Percentiles rank a stretch among this genome's conserved stretches.
Evolutionary conservation across 2,888 invertebrate species (phyloP).

Genomic region (Drosophila multiciliata): DNA sequence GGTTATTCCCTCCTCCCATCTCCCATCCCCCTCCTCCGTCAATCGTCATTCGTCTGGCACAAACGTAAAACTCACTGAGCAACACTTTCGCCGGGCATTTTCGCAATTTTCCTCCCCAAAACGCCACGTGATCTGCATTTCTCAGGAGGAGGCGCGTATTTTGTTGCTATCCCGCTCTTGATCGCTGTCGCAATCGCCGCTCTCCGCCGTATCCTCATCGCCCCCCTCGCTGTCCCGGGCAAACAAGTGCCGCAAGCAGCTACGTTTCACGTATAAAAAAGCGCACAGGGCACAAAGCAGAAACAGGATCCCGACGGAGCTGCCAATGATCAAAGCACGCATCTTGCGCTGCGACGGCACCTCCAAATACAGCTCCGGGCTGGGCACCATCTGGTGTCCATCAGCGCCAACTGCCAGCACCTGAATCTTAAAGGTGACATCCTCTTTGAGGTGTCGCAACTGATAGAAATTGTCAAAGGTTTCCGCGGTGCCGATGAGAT

Average conservation of each 20-base stretch:
- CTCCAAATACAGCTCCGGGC: conserved; percentile 87
- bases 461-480: conserved; percentile 89
- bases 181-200: conserved; percentile 81
- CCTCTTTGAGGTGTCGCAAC: conserved; percentile 90
- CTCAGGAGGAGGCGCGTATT: conserved; percentile 82
- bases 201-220: conserved; percentile 75
- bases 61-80: conserved; percentile 35
- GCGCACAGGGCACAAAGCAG: conserved; percentile 88
- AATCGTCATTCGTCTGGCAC: conserved; percentile 17
- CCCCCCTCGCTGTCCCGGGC: conserved; percentile 53
- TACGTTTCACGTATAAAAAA: conserved; percentile 86
- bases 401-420: conserved; percentile 88
- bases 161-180: conserved; percentile 82
- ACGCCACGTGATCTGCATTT: conserved; percentile 76
- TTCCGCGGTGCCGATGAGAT: conserved; percentile 88
- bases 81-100: conserved; percentile 16
- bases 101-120: conserved; percentile 47
- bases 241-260: conserved; percentile 82
- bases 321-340: conserved; percentile 89
- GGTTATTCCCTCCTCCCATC: conserved; percentile 2
- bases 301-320: conserved; percentile 89
- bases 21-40: background rate
- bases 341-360: conserved; percentile 90
- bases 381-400: conserved; percentile 87
- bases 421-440: conserved; percentile 90